phyloP scores from a whole-genome alignment of 2,797 vertebrate species.

The Crax fasciolata region DNA sequence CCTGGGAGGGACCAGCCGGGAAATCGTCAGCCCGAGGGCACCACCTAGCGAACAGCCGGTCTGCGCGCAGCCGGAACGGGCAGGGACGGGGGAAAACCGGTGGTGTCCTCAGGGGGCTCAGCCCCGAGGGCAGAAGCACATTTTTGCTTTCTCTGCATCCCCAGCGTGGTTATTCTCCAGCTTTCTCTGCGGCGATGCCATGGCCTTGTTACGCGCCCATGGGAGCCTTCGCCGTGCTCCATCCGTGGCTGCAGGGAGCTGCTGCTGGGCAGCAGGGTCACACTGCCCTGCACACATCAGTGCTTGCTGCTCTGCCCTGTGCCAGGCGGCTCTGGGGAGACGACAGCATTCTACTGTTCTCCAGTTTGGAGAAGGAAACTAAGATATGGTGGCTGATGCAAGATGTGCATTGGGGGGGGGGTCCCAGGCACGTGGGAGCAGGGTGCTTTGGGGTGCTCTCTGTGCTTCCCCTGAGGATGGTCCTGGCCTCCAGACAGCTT shows the following conservation, averaged over 20 bases:
- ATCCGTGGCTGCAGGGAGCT: background rate
- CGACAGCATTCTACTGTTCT: background rate
- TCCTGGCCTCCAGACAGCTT: background rate
- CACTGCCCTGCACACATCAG: background rate
- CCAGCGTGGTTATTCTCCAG: background rate
- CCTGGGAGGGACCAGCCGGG: background rate
- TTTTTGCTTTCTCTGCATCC: background rate
- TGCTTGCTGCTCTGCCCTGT: background rate
- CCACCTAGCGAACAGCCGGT: conserved; percentile 66
- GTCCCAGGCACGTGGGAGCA: accelerated
- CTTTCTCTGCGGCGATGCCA: background rate
- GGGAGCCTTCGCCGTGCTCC: accelerated
- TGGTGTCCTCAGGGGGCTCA: background rate
- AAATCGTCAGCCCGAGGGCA: conserved; percentile 64
- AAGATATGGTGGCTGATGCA: background rate
- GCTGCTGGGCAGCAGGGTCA: background rate
- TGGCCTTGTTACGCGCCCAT: too few species aligned
- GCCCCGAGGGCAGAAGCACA: background rate
- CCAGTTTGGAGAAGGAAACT: accelerated
- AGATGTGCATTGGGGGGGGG: background rate
- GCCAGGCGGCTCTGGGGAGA: background rate
- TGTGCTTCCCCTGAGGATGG: background rate
- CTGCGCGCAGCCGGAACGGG: background rate
- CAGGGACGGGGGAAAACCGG: background rate
- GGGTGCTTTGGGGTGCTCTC: background rate